A percentile compares a stretch with the other conserved stretches of the same genome.
Conservation (phyloP, 2,797 vertebrate species). For the Cuniculus paca region DNA sequence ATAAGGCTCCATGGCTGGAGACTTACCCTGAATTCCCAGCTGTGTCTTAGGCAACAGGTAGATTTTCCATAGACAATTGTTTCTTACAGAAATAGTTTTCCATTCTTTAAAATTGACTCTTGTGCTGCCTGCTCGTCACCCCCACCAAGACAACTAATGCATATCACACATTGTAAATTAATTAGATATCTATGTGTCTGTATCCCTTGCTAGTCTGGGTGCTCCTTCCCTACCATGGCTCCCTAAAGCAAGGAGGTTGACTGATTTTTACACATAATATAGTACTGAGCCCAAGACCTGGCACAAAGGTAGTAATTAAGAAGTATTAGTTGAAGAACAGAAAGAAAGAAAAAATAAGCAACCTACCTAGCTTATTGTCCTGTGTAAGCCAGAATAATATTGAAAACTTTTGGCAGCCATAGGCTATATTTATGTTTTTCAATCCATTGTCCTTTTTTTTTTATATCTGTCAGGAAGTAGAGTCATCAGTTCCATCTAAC, state of each 20-base stretch:
- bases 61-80: slow-evolving; percentile 22
- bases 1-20: neutral
- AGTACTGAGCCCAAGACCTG: neutral
- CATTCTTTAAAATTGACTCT: neutral
- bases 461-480: slow-evolving; percentile 32
- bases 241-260: neutral
- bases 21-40: slow-evolving; percentile 7
- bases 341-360: neutral
- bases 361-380: neutral
- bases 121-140: neutral
- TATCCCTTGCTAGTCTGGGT: neutral
- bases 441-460: neutral
- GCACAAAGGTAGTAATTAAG: neutral
- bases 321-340: neutral
- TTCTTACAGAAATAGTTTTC: neutral
- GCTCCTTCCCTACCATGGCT: neutral
- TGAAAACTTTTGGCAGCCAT: neutral
- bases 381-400: neutral
- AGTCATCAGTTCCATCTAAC: neutral
- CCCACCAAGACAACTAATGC: neutral
- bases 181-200: neutral
- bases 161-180: slow-evolving; percentile 11
- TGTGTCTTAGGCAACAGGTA: neutral
- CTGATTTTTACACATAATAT: neutral
- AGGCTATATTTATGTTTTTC: neutral